Evolutionary conservation across 2,113 vertebrate genomes (phyloP).

Genomic region (Podocnemis expansa): DNA sequence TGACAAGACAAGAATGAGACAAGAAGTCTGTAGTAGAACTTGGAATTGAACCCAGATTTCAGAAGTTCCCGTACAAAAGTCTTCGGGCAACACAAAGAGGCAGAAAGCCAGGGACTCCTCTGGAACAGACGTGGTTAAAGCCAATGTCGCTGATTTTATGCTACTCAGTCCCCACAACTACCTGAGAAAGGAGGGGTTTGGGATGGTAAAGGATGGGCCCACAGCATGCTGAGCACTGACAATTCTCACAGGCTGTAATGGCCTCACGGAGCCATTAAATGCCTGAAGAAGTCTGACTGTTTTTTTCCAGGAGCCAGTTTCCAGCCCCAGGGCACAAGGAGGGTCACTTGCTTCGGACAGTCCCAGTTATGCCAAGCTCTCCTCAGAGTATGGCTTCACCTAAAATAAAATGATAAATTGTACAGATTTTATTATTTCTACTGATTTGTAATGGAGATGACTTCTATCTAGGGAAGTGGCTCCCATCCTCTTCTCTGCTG

Average conservation of each 20-base stretch:
- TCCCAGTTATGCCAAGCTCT: rapidly evolving
- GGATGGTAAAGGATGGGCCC: not conserved
- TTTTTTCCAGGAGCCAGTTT: not conserved
- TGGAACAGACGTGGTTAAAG: not conserved
- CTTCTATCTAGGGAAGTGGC: not conserved
- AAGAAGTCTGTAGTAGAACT: not conserved
- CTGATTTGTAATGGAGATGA: not conserved
- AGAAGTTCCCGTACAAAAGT: not conserved
- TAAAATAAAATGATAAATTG: not conserved
- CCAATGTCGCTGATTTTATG: not conserved
- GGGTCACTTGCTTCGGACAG: not conserved
- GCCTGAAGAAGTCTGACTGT: rapidly evolving
- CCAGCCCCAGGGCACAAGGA: not conserved
- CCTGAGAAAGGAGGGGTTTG: not conserved
- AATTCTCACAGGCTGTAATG: not conserved
- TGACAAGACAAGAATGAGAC: not conserved
- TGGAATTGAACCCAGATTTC: not conserved
- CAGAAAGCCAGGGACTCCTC: not conserved
- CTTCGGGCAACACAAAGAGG: not conserved
- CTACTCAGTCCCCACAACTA: not conserved
- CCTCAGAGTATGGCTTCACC: not conserved
- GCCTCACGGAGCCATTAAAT: not conserved
- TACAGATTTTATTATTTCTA: not conserved
- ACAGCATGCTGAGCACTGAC: not conserved
- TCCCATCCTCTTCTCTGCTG: no score